A percentile compares a stretch with the other conserved stretches of the same genome.
Evolutionary conservation across 1,140 invertebrate species (phyloP).

Genomic region (Drosophila funebris): DNA sequence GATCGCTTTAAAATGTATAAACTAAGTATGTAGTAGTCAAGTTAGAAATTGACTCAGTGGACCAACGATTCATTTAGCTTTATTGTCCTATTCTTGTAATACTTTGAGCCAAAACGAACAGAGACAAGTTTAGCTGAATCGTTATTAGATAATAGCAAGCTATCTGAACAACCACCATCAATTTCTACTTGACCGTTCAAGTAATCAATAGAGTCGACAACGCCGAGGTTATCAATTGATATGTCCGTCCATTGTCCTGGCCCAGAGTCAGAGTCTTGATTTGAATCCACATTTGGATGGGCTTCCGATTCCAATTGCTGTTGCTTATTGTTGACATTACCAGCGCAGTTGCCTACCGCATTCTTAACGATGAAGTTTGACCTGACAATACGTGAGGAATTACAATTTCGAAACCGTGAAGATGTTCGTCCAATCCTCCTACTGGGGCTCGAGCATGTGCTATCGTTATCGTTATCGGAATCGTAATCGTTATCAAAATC

Average conservation of each 20-base stretch:
- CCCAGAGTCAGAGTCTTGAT: background rate
- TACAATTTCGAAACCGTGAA: background rate
- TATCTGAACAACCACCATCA: conserved; percentile 24
- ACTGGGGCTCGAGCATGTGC: background rate
- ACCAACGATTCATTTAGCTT: conserved; percentile 31
- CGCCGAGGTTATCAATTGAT: conserved; percentile 17
- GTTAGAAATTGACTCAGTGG: conserved; percentile 15
- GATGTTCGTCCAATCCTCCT: background rate
- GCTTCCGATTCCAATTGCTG: background rate
- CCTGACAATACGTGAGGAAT: background rate
- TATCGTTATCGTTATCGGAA: background rate
- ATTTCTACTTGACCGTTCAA: conserved; percentile 13
- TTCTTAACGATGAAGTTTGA: background rate
- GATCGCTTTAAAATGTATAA: background rate
- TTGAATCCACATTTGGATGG: background rate
- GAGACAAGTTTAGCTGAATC: background rate
- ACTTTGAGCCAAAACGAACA: conserved; percentile 14
- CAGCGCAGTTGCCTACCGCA: background rate
- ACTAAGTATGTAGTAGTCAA: no score
- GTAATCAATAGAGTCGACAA: conserved; percentile 34
- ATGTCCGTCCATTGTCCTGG: conserved; percentile 4
- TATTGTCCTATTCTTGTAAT: conserved; percentile 16
- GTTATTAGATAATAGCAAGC: conserved; percentile 1
- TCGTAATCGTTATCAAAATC: background rate
- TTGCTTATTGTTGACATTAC: background rate